A percentile compares a stretch with the other conserved stretches of the same genome.
phyloP scores from a whole-genome alignment of 1,140 invertebrate species.

The Danaus melanippus region DNA sequence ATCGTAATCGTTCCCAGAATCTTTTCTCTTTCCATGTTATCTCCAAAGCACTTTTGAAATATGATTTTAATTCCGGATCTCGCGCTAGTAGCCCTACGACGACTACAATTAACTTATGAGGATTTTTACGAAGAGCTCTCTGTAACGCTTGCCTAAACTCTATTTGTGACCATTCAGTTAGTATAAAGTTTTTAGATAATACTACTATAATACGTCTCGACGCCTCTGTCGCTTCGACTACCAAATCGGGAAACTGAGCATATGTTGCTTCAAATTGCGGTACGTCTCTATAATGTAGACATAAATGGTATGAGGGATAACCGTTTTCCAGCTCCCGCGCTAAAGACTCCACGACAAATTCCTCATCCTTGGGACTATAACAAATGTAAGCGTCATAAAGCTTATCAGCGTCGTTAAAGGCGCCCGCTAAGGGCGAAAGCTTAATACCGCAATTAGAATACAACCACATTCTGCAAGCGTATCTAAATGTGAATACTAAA shows the following conservation, averaged over 20 bases:
- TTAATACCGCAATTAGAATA: constrained; percentile 89
- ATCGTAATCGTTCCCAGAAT: constrained; percentile 92
- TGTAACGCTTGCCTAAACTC: constrained; percentile 87
- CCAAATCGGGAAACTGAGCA: constrained; percentile 80
- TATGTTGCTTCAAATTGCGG: constrained; percentile 84
- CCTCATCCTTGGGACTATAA: constrained; percentile 91
- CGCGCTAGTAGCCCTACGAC: constrained; percentile 85
- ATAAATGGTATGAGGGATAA: constrained; percentile 81
- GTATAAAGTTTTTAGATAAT: constrained; percentile 85
- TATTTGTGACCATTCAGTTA: constrained; percentile 88
- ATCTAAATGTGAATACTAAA: constrained; percentile 85
- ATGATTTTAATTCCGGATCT: constrained; percentile 89
- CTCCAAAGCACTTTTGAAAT: constrained; percentile 89
- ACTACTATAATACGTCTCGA: constrained; percentile 85
- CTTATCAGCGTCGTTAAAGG: constrained; percentile 83
- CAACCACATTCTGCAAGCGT: constrained; percentile 87
- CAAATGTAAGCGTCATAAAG: constrained; percentile 92
- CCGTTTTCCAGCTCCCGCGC: constrained; percentile 84
- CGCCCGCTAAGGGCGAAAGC: constrained; percentile 80
- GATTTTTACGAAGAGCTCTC: constrained; percentile 84
- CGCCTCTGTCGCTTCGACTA: constrained; percentile 89
- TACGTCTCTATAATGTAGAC: constrained; percentile 88
- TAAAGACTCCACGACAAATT: constrained; percentile 87
- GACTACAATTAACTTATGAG: constrained; percentile 88
- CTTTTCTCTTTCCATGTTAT: constrained; percentile 89